These are phyloP conservation scores for Amazona vittata DNA, from an alignment of 2,113 vertebrate species.

Conservation along the genomic window DNA sequence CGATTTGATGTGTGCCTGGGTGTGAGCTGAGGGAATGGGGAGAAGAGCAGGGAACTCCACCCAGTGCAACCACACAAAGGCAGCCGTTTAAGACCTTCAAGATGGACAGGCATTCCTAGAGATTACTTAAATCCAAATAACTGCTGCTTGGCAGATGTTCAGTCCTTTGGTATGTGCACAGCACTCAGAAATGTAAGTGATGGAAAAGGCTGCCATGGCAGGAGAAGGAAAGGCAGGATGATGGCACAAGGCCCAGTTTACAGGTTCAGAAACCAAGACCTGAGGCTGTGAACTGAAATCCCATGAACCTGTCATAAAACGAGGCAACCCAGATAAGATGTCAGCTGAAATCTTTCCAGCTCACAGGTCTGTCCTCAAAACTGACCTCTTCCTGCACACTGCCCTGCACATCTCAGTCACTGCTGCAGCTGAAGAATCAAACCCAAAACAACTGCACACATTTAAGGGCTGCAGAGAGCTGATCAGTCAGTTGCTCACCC, in stretches of 20 bases:
- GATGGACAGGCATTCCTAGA: slow-evolving; percentile 54
- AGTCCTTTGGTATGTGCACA: not conserved
- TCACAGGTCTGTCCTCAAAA: not conserved
- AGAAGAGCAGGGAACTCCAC: slow-evolving; percentile 62
- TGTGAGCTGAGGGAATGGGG: slow-evolving; percentile 55
- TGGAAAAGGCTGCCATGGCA: not conserved
- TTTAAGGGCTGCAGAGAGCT: not conserved
- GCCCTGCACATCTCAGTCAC: not conserved
- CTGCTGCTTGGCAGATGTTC: slow-evolving; percentile 45
- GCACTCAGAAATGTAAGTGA: not conserved
- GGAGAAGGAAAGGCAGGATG: not conserved
- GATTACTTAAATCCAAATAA: slow-evolving; percentile 48
- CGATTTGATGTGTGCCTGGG: slow-evolving; percentile 56
- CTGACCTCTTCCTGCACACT: accelerated
- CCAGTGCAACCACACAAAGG: slow-evolving; percentile 58
- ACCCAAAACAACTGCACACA: accelerated
- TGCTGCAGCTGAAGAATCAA: not conserved
- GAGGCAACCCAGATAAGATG: not conserved
- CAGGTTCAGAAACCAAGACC: not conserved
- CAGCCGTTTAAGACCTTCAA: slow-evolving; percentile 37
- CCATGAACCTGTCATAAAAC: not conserved
- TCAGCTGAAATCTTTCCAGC: not conserved
- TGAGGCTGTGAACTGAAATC: not conserved
- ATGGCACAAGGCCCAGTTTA: not conserved
- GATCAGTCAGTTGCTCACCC: not conserved